These are phyloP conservation scores for Agrotis clavis DNA, from an alignment of 2,888 invertebrate species.

Conservation along the genomic window DNA sequence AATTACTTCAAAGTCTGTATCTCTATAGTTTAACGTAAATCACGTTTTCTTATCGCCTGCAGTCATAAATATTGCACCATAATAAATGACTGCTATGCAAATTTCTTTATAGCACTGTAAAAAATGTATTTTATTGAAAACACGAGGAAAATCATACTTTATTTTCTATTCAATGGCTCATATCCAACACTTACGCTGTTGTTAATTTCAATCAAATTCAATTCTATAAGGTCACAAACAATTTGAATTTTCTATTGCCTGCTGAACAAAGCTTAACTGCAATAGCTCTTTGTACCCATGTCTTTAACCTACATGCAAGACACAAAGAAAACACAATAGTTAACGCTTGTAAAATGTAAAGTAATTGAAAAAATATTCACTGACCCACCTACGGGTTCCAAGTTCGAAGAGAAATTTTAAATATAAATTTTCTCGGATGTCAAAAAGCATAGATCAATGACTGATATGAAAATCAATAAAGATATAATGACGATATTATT, in stretches of 20 bases:
- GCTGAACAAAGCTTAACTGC: slow-evolving; percentile 36
- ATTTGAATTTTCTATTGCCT: slow-evolving; percentile 53
- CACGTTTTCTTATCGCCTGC: slow-evolving; percentile 73
- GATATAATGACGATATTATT: slow-evolving; percentile 72
- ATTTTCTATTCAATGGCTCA: slow-evolving; percentile 64
- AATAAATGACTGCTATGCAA: slow-evolving; percentile 74
- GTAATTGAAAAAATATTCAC: slow-evolving; percentile 59
- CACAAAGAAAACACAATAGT: slow-evolving; percentile 52
- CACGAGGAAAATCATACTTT: slow-evolving; percentile 65
- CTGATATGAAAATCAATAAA: slow-evolving; percentile 69
- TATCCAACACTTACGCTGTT: slow-evolving; percentile 46
- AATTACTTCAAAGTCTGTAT: slow-evolving; percentile 70
- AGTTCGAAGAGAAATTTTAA: slow-evolving; percentile 59
- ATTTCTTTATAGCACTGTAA: slow-evolving; percentile 73
- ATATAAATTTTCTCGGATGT: slow-evolving; percentile 66
- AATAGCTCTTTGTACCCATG: slow-evolving; percentile 40
- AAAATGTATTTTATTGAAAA: slow-evolving; percentile 72
- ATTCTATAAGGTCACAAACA: slow-evolving; percentile 45
- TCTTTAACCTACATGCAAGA: slow-evolving; percentile 40
- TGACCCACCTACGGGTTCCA: slow-evolving; percentile 50
- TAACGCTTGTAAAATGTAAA: slow-evolving; percentile 48
- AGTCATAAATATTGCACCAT: slow-evolving; percentile 71
- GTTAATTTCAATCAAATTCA: slow-evolving; percentile 56
- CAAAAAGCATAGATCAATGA: slow-evolving; percentile 68
- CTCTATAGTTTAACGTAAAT: slow-evolving; percentile 72